phyloP scores from a whole-genome alignment of 2,797 vertebrate genomes.

The Chiroxiphia lanceolata region DNA sequence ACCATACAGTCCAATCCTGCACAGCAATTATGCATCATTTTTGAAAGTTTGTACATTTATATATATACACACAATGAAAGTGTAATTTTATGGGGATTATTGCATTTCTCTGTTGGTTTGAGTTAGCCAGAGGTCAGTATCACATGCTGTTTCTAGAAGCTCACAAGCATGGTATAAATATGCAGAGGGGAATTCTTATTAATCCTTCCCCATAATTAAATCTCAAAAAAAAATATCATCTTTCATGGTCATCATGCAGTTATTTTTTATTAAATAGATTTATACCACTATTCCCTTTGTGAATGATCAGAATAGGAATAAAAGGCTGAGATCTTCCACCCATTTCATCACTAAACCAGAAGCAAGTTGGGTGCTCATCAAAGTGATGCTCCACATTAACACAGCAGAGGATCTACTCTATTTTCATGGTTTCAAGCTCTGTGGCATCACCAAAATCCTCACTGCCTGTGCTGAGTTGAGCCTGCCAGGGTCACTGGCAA shows the following conservation, averaged over 20 bases:
- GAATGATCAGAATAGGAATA: not conserved
- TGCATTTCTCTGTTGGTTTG: not conserved
- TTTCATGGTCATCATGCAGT: not conserved
- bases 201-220: not conserved
- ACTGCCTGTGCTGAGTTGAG: not conserved
- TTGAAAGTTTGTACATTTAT: too few relatives aligned
- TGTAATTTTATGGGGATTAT: not conserved
- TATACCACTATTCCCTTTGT: not conserved
- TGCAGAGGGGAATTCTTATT: not conserved
- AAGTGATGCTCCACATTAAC: not conserved
- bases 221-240: not conserved
- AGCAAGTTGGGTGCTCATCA: not conserved
- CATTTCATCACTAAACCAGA: not conserved
- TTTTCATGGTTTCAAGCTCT: not conserved
- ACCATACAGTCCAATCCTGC: not conserved
- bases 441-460: not conserved
- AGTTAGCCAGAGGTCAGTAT: not conserved
- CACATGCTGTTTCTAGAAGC: not conserved
- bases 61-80: not conserved
- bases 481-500: not conserved
- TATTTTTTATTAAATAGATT: not conserved
- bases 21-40: not conserved
- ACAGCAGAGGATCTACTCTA: not conserved
- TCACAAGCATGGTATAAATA: not conserved
- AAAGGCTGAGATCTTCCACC: not conserved